A percentile compares a stretch with the other conserved stretches of the same genome.
phyloP scores from a whole-genome alignment of 2,797 vertebrate species.

The Danio albolineatus region DNA sequence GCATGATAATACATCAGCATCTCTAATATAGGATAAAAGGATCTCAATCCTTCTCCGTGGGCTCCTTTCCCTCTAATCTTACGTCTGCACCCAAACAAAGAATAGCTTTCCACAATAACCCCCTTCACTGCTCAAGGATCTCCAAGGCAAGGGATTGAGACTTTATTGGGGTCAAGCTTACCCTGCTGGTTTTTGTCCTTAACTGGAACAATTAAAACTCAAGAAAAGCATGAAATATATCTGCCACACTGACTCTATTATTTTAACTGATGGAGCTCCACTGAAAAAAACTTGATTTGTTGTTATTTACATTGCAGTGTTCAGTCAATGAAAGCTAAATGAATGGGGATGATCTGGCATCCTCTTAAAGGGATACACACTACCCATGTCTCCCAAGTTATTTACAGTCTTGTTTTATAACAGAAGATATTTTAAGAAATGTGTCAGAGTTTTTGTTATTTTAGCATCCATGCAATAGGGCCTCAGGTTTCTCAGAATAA shows the following conservation, averaged over 20 bases:
- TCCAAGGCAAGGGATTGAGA: constrained; percentile 12
- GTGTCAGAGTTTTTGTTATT: background rate
- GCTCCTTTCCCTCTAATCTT: constrained; percentile 23
- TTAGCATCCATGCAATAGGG: background rate
- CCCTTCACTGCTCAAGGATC: constrained; percentile 28
- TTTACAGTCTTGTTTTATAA: background rate
- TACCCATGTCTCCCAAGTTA: background rate
- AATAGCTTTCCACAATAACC: constrained; percentile 32
- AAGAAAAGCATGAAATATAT: constrained; percentile 7
- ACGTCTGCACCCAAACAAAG: constrained; percentile 31
- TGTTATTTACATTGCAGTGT: background rate
- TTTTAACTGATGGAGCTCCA: background rate
- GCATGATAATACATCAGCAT: background rate
- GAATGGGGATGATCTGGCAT: background rate
- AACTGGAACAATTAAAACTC: background rate
- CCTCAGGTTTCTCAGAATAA: no score
- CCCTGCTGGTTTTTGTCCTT: constrained; percentile 24
- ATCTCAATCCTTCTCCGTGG: constrained; percentile 5
- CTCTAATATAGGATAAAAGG: background rate
- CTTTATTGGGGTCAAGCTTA: constrained; percentile 24
- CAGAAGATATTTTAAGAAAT: background rate
- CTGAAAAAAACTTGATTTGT: background rate
- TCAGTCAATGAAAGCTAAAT: background rate
- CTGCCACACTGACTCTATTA: background rate
- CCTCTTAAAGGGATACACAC: background rate